Conservation (phyloP, 64 coral and sea anemone genomes). For the Pachyseris speciosa region DNA sequence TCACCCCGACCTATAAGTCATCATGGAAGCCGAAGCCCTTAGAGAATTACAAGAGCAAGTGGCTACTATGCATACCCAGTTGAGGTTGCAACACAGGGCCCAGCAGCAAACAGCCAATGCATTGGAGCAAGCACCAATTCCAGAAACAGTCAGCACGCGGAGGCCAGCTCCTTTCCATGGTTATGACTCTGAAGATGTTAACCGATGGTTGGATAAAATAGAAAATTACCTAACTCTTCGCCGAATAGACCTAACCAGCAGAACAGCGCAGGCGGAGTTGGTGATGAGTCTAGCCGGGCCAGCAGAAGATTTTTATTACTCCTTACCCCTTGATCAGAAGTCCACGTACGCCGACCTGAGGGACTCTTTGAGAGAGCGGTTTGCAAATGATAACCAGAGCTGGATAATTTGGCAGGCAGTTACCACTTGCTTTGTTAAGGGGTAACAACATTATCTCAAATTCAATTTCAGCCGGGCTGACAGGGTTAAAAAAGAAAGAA, state of each 20-base stretch:
- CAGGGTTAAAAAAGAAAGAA: too few species aligned
- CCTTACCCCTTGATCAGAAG: not conserved
- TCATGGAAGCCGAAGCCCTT: not conserved
- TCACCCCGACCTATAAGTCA: not conserved
- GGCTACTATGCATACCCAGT: not conserved
- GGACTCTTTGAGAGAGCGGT: slow-evolving; percentile 4
- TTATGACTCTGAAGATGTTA: slow-evolving; percentile 24
- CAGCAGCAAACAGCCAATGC: not conserved
- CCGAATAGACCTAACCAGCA: not conserved
- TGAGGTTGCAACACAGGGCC: not conserved
- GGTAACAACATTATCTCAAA: too few species aligned
- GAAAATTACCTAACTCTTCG: slow-evolving; percentile 26
- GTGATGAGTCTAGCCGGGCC: slow-evolving; percentile 11
- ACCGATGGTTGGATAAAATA: slow-evolving; percentile 27
- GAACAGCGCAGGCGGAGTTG: not conserved
- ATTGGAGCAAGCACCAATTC: not conserved
- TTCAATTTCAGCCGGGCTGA: too few species aligned
- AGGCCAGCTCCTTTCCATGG: slow-evolving; percentile 21
- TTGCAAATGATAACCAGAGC: slow-evolving; percentile 16
- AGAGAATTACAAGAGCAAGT: not conserved
- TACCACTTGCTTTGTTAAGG: not conserved
- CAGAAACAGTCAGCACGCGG: not conserved
- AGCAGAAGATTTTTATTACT: slow-evolving; percentile 24
- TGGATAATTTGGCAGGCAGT: slow-evolving; percentile 26
- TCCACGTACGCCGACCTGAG: not conserved